Evolutionary conservation across 2,113 vertebrate species (phyloP), one percentile per base, ranked within the genome.

Genomic region (Theristicus caerulescens): DNA sequence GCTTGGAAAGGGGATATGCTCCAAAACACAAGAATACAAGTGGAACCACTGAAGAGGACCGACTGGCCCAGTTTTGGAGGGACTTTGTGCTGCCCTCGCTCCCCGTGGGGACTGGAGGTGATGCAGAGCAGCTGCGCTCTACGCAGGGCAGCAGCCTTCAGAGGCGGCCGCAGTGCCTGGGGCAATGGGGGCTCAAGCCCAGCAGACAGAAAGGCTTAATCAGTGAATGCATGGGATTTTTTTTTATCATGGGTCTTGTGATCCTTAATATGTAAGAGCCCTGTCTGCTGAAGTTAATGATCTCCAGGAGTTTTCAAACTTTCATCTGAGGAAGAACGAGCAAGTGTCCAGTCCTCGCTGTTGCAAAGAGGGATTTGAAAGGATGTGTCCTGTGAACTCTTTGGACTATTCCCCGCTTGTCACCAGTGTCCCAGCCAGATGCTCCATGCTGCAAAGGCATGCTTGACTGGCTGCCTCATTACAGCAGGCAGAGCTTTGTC

Each of bases 151-250:
- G 51, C 19, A 38, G n/a, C 38, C 24, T 81, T n/a, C 6, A 14
- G 70, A 80, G 38, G n/a, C 0, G 6, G 32, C 88, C 0, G 0
- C 1, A 1, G 64, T 0, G 0, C 47, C 13, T 0, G 0, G 24
- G n/a, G 32, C 0, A 1, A 42, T 31, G 55, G 34, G 34, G 16
- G 62, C n/a, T 46, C 2, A 7, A 90, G 65, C 40, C 34, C 49
- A 52, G 36, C 2, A 4, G 42, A 32, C 44, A 94, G 84, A 93
- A 91, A 80, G 66, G 27, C 66, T 96, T 91, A 93, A 96, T 91
- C 93, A 95, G 94, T 0, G 0, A 91, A 69, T 49, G 72, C 91
- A 69, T 71, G 90, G 49, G 91, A 72, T 76, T 64, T 91, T 64
- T 91, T 38, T 94, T 92, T 62, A 79, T 89, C 83, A 87, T 3